These are phyloP conservation scores for Xanthia togata DNA, from an alignment of 2,888 invertebrate species.

Conservation along the genomic window DNA sequence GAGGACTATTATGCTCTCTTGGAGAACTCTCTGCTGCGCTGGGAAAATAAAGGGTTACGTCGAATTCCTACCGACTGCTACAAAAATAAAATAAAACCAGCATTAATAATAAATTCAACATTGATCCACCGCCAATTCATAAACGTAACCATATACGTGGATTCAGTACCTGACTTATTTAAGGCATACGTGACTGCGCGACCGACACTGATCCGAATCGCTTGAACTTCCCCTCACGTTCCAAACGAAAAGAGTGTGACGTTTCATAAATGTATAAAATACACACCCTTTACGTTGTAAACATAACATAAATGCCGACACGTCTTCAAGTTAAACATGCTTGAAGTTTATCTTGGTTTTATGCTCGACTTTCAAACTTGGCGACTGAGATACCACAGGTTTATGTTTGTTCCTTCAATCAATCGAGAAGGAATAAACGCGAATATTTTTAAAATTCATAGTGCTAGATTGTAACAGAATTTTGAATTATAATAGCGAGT, in stretches of 20 bases:
- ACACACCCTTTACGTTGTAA: slow-evolving; percentile 17
- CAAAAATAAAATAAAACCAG: neutral
- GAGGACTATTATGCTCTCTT: neutral
- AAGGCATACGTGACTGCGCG: slow-evolving; percentile 41
- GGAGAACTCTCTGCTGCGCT: neutral
- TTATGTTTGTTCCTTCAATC: slow-evolving; percentile 21
- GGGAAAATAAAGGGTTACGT: neutral
- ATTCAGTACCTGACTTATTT: slow-evolving; percentile 44
- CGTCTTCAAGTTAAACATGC: slow-evolving; percentile 26
- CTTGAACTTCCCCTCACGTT: slow-evolving; percentile 51
- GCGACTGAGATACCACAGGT: slow-evolving; percentile 1
- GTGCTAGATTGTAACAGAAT: neutral
- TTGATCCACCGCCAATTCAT: slow-evolving; percentile 28
- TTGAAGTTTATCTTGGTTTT: slow-evolving; percentile 25
- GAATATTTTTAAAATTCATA: neutral
- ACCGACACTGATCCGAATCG: slow-evolving; percentile 18
- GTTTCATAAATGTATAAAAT: slow-evolving; percentile 54
- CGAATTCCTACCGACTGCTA: neutral
- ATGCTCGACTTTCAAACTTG: slow-evolving; percentile 14
- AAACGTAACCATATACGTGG: slow-evolving; percentile 34
- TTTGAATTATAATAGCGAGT: neutral
- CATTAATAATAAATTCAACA: slow-evolving; percentile 24
- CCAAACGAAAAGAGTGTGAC: slow-evolving; percentile 45
- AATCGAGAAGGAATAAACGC: neutral
- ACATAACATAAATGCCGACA: slow-evolving; percentile 40